Percentiles rank a stretch among this genome's conserved stretches.
These are phyloP conservation scores for Synanthedon vespiformis DNA, from an alignment of 2,888 invertebrate genomes.

Conservation along the genomic window DNA sequence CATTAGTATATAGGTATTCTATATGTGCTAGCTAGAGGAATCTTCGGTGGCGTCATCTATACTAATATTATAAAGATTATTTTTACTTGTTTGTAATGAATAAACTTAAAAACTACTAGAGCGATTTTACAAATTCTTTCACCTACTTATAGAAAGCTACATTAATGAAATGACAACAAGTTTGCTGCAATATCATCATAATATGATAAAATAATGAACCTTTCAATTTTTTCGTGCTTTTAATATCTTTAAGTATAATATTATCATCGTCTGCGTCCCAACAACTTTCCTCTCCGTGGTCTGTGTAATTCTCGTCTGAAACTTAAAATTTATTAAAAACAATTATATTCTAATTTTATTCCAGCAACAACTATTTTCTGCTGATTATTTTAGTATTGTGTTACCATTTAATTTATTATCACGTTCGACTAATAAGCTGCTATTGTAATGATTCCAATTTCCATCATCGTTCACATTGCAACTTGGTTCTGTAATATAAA, in stretches of 20 bases:
- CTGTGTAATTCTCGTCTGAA: constrained; percentile 29
- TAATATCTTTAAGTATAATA: constrained; percentile 26
- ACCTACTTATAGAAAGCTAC: too few species aligned
- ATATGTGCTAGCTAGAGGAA: too few species aligned
- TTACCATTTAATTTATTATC: not conserved
- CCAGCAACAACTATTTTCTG: too few species aligned
- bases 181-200: too few species aligned
- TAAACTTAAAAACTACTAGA: too few species aligned
- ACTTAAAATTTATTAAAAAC: constrained; percentile 3
- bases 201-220: too few species aligned
- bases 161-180: too few species aligned
- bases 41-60: too few species aligned
- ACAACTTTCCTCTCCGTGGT: constrained; percentile 23
- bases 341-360: too few species aligned
- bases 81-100: too few species aligned
- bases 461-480: not conserved
- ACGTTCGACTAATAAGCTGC: not conserved
- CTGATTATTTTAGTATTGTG: not conserved
- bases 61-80: too few species aligned
- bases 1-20: not conserved
- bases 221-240: constrained; percentile 17
- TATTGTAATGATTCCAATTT: not conserved
- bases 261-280: constrained; percentile 59
- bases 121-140: too few species aligned
- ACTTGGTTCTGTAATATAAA: not conserved